Evolutionary conservation across 1,140 invertebrate species (phyloP).

Genomic region (Scaptomyza pallida): DNA sequence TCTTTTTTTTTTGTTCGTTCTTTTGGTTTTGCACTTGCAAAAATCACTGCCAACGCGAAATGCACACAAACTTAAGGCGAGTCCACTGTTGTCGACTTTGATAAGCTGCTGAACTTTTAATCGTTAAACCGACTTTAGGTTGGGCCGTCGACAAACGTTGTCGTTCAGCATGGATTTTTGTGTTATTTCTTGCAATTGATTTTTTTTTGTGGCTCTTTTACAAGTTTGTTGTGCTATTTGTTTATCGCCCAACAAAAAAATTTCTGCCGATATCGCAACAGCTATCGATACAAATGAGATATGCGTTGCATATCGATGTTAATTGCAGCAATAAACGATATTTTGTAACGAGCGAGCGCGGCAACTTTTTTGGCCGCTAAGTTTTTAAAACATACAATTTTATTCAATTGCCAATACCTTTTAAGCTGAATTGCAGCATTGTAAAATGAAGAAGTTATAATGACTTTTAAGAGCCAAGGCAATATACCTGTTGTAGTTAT

Average conservation of each 20-base stretch:
- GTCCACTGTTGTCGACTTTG: constrained; percentile 10
- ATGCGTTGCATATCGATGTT: background rate
- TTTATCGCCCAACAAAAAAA: constrained; percentile 38
- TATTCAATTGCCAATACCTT: too few species aligned
- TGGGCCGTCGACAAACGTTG: constrained; percentile 23
- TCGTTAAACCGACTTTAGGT: constrained; percentile 27
- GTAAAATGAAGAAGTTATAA: too few species aligned
- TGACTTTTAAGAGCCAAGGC: too few species aligned
- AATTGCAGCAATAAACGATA: background rate
- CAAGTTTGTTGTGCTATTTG: constrained; percentile 54
- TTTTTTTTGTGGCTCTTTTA: constrained; percentile 55
- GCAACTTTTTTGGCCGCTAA: too few species aligned
- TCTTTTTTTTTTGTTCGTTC: constrained; percentile 22
- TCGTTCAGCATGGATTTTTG: constrained; percentile 7
- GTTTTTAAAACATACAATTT: too few species aligned
- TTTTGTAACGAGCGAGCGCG: background rate
- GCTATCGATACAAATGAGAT: background rate
- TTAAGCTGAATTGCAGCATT: too few species aligned
- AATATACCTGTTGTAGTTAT: too few species aligned
- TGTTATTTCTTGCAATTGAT: constrained; percentile 61
- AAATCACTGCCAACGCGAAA: constrained; percentile 48
- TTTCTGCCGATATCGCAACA: background rate
- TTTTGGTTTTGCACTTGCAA: constrained; percentile 42
- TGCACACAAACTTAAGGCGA: constrained; percentile 25
- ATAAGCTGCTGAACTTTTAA: constrained; percentile 24